These are phyloP conservation scores for Caenorhabditis sp. DNA, from an alignment of 2,888 invertebrate species.

Conservation along the genomic window DNA sequence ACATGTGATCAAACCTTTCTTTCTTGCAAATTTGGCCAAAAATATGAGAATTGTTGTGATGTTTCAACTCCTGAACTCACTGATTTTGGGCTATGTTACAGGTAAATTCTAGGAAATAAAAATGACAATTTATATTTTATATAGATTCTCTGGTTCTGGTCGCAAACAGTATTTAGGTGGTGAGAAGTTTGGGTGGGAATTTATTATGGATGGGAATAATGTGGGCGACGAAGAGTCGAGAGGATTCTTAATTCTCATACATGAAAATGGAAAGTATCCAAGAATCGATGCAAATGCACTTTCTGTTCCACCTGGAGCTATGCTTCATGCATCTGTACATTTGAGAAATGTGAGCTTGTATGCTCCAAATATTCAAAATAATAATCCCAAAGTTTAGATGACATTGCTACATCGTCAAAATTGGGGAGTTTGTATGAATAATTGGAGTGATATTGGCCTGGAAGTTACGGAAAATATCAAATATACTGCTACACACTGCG, in stretches of 20 bases:
- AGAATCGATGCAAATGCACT: slow-evolving; percentile 39
- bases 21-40: slow-evolving; percentile 49
- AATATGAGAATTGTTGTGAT: slow-evolving; percentile 46
- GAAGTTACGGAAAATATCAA: slow-evolving; percentile 20
- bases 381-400: slow-evolving; percentile 36
- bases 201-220: slow-evolving; percentile 42
- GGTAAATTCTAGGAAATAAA: slow-evolving; percentile 21
- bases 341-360: slow-evolving; percentile 46
- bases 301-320: slow-evolving; percentile 43
- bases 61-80: slow-evolving; percentile 39
- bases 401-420: slow-evolving; percentile 46
- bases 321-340: slow-evolving; percentile 47
- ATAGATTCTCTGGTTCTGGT: slow-evolving; percentile 37
- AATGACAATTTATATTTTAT: slow-evolving; percentile 9
- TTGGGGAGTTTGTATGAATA: slow-evolving; percentile 52
- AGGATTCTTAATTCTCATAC: slow-evolving; percentile 51
- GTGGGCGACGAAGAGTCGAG: slow-evolving; percentile 6
- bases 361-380: not conserved
- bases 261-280: slow-evolving; percentile 39
- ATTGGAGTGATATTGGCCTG: slow-evolving; percentile 25
- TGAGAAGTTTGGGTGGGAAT: slow-evolving; percentile 50
- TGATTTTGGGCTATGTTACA: slow-evolving; percentile 47
- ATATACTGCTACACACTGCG: slow-evolving; percentile 57
- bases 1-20: slow-evolving; percentile 48
- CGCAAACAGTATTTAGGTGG: slow-evolving; percentile 50